These are phyloP conservation scores for Dendrolimus punctatus DNA, from an alignment of 1,140 invertebrate genomes.

Conservation along the genomic window DNA sequence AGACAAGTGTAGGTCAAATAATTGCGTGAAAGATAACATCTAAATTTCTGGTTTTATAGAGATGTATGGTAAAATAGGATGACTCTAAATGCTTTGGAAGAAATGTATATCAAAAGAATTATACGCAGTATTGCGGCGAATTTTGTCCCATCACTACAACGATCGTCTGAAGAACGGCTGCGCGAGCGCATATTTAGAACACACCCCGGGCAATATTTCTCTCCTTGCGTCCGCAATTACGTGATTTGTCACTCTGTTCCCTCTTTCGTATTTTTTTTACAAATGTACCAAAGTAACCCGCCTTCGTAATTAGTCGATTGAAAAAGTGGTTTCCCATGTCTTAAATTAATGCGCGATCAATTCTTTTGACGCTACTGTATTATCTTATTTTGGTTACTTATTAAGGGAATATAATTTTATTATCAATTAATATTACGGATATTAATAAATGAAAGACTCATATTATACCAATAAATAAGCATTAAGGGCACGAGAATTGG, in stretches of 20 bases:
- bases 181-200: slow-evolving; percentile 57
- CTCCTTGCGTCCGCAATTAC: slow-evolving; percentile 59
- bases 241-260: slow-evolving; percentile 65
- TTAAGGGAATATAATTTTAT: slow-evolving; percentile 14
- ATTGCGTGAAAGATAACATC: too few relatives aligned
- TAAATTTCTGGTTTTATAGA: too few relatives aligned
- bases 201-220: slow-evolving; percentile 58
- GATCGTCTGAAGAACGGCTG: slow-evolving; percentile 22
- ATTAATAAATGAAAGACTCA: too few relatives aligned
- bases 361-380: slow-evolving; percentile 27
- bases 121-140: slow-evolving; percentile 9
- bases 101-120: too few relatives aligned
- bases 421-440: too few relatives aligned
- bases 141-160: slow-evolving; percentile 29
- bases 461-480: too few relatives aligned
- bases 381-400: slow-evolving; percentile 19
- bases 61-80: too few relatives aligned
- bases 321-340: slow-evolving; percentile 55
- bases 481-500: too few relatives aligned
- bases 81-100: too few relatives aligned
- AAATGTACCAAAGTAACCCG: slow-evolving; percentile 47
- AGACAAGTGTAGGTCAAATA: too few relatives aligned
- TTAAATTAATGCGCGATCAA: slow-evolving; percentile 27
- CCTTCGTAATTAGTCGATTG: slow-evolving; percentile 55
- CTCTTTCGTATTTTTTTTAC: slow-evolving; percentile 26